Conservation (phyloP, 2,888 invertebrate species). For the Cinara cedri region DNA sequence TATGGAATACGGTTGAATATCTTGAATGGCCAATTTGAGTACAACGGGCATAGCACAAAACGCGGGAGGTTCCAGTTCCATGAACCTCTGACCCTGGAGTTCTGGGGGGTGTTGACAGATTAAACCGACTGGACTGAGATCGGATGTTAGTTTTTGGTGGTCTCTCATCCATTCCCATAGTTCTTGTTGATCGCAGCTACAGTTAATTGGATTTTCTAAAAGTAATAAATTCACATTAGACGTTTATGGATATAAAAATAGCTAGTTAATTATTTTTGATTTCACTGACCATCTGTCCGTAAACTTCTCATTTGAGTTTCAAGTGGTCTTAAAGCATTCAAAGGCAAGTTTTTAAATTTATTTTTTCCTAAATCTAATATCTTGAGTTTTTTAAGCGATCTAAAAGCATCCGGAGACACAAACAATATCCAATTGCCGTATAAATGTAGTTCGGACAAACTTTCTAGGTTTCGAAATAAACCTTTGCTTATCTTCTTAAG, state of each 20-base stretch:
- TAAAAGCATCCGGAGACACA: conserved; percentile 77
- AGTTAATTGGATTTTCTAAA: conserved; percentile 85
- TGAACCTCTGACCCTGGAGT: conserved; percentile 76
- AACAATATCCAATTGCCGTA: conserved; percentile 83
- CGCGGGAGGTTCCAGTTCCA: conserved; percentile 79
- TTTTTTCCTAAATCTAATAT: conserved; percentile 82
- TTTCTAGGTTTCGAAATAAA: conserved; percentile 78
- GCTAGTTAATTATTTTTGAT: not conserved
- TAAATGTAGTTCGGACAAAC: conserved; percentile 77
- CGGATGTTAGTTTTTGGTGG: conserved; percentile 78
- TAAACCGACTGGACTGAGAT: conserved; percentile 63
- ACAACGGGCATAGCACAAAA: conserved; percentile 85
- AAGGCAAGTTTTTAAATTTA: conserved; percentile 79
- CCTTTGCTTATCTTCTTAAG: conserved; percentile 77
- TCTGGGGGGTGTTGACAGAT: conserved; percentile 85
- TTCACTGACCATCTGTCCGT: conserved; percentile 75
- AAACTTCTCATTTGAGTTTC: conserved; percentile 80
- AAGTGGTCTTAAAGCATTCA: conserved; percentile 77
- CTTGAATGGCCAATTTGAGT: conserved; percentile 83
- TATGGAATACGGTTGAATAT: conserved; percentile 85
- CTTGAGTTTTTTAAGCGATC: conserved; percentile 75
- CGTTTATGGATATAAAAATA: not conserved
- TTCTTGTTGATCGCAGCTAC: conserved; percentile 88
- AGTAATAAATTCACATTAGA: not conserved
- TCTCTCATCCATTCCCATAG: conserved; percentile 91